Evolutionary conservation across 2,888 invertebrate genomes (phyloP).

Genomic region (Masnerella sp.): DNA sequence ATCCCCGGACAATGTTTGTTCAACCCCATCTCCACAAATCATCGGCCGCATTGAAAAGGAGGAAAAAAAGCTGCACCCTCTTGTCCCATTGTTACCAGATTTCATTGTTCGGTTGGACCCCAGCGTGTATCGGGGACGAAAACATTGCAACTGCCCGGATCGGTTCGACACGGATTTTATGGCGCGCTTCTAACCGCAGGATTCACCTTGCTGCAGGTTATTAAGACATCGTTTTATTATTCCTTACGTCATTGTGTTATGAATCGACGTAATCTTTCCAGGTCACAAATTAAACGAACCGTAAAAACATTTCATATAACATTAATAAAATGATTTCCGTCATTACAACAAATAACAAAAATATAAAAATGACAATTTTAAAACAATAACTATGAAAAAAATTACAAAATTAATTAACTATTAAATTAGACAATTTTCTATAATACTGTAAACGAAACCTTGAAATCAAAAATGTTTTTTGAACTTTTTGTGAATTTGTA

Average conservation of each 20-base stretch:
- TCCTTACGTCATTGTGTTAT: too few relatives aligned
- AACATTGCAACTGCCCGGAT: slow-evolving; percentile 32
- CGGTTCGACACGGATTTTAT: slow-evolving; percentile 35
- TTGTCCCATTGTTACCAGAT: slow-evolving; percentile 55
- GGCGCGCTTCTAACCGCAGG: slow-evolving; percentile 24
- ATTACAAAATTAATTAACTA: too few relatives aligned
- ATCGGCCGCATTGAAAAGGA: slow-evolving; percentile 44
- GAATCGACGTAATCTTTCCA: slow-evolving; percentile 1
- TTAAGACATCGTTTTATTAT: slow-evolving; percentile 37
- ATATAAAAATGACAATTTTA: too few relatives aligned
- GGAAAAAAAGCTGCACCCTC: slow-evolving; percentile 44
- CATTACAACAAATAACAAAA: too few relatives aligned
- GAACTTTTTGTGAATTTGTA: too few relatives aligned
- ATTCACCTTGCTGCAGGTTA: slow-evolving; percentile 37
- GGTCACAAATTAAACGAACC: slow-evolving; percentile 2
- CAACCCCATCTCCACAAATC: slow-evolving; percentile 55
- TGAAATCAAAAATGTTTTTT: too few relatives aligned
- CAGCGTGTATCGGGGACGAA: slow-evolving; percentile 38
- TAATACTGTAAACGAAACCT: too few relatives aligned
- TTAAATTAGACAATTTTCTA: too few relatives aligned
- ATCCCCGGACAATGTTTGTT: slow-evolving; percentile 27
- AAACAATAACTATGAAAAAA: too few relatives aligned
- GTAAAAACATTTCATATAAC: slow-evolving; percentile 6
- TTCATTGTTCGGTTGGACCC: slow-evolving; percentile 52
- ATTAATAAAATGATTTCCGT: too few relatives aligned